Base-by-base conservation (phyloP, 2,888 invertebrate genomes). In the Schizotus pectinicornis region DNA sequence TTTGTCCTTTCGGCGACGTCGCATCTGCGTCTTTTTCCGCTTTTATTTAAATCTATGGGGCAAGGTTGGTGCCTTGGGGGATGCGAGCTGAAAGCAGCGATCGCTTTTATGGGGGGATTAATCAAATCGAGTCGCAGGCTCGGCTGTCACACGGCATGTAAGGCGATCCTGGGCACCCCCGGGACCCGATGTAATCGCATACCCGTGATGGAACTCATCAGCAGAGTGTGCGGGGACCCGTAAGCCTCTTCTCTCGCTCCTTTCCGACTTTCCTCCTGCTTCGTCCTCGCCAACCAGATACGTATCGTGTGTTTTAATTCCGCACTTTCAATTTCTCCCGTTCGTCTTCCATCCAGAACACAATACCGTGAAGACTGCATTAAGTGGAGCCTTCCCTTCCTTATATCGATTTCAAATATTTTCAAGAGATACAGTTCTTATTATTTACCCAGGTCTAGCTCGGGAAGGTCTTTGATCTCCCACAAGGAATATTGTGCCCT, bases 201-300 rank as follows among this genome's bases (percentile, higher is more conserved):
- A 72, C 71, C 58, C 70, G 68, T 72, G 74, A 73, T 73, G 73
- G 71, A 73, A 72, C 73, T 74, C 74, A 74, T 74, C 74, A 72
- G 69, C 69, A 69, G 72, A 73, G 73, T 74, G 71, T 69, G 67
- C 67, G 60, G 68, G 70, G 69, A 67, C 65, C 56, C 63, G 52
- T 61, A 59, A 59, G 58, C 57, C 52, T 47, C 55, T 33, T 46
- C 55, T 58, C 38, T 59, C 55, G 50, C 60, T 58, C 46, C 61
- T 50, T 52, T 64, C 50, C 47, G 53, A 39, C 55, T 55, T 47
- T 54, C 47, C 57, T 59, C 9, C 39, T 54, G 53, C 53, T 54
- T 51, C 22, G 48, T 45, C 46, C 39, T 48, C 30, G 41, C 50
- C 57, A 50, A 54, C 54, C 38, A 55, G 58, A 62, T 55, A 49